These are phyloP conservation scores for Oscheius sp. DNA, from an alignment of 2,888 invertebrate genomes.

Conservation along the genomic window DNA sequence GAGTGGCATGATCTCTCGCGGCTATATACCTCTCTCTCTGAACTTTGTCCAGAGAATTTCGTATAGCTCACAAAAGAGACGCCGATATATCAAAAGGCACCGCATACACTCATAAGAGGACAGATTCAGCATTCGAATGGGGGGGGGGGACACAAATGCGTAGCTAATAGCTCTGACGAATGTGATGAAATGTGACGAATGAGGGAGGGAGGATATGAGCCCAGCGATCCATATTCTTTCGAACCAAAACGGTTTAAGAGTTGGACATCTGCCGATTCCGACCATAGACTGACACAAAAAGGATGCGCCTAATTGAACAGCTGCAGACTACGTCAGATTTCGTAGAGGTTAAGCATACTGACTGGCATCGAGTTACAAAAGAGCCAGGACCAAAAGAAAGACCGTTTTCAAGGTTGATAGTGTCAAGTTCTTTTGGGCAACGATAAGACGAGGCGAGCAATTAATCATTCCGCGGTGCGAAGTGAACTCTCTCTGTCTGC, in stretches of 20 bases:
- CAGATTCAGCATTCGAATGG: too few species aligned
- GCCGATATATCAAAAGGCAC: too few species aligned
- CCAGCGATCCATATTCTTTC: too few species aligned
- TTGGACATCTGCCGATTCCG: conserved; percentile 7
- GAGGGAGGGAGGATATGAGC: not conserved
- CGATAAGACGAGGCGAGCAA: conserved; percentile 18
- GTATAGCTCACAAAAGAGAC: too few species aligned
- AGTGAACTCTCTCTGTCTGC: conserved; percentile 10
- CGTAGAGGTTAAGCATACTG: not conserved
- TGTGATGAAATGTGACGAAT: conserved; percentile 23
- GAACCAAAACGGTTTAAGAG: too few species aligned
- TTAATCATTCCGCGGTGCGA: conserved; percentile 19
- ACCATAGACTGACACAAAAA: not conserved
- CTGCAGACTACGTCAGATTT: conserved; percentile 6
- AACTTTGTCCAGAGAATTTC: too few species aligned
- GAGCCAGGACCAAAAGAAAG: conserved; percentile 4
- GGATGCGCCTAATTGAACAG: conserved; percentile 25
- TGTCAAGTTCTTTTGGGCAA: not conserved
- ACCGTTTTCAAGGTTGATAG: conserved; percentile 14
- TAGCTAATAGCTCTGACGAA: conserved; percentile 5
- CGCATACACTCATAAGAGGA: too few species aligned
- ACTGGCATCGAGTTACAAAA: not conserved
- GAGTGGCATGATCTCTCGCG: too few species aligned
- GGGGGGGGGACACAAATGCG: too few species aligned
- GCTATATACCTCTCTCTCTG: too few species aligned